Conservation (phyloP, 2,888 invertebrate genomes). For the Chrysotoxum bicinctum region DNA sequence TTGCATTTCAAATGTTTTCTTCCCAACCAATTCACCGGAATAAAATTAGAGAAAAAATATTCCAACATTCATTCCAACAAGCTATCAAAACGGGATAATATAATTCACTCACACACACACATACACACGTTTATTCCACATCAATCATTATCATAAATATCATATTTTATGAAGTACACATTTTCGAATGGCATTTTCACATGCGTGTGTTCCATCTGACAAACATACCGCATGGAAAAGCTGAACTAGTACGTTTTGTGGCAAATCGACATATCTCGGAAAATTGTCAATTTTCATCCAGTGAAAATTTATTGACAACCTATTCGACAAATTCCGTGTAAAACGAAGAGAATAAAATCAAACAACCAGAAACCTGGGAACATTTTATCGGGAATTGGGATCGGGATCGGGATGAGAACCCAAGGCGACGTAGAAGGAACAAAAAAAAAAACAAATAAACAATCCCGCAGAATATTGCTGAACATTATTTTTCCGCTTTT, state of each 20-base stretch:
- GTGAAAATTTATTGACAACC: constrained; percentile 70
- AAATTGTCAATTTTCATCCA: constrained; percentile 65
- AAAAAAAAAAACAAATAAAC: constrained; percentile 32
- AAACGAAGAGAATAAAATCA: constrained; percentile 42
- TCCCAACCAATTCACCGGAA: constrained; percentile 38
- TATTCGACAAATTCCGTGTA: constrained; percentile 48
- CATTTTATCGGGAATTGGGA: neutral
- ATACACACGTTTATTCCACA: constrained; percentile 13
- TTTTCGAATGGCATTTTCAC: constrained; percentile 50
- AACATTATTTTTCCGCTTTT: constrained; percentile 44
- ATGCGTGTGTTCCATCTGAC: constrained; percentile 10
- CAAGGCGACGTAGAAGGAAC: neutral
- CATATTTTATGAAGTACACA: constrained; percentile 41
- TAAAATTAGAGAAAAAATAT: constrained; percentile 20
- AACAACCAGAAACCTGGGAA: constrained; percentile 11
- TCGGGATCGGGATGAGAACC: neutral
- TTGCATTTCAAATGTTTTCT: constrained; percentile 40
- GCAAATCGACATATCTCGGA: constrained; percentile 45
- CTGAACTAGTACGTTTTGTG: neutral
- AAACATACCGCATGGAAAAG: constrained; percentile 38
- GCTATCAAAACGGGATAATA: constrained; percentile 18
- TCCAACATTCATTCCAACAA: constrained; percentile 29
- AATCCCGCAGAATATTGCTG: constrained; percentile 58
- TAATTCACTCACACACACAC: neutral
- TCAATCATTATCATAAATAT: constrained; percentile 68